A percentile compares a stretch with the other conserved stretches of the same genome.
These are phyloP conservation scores for Galaxea fascicularis DNA, from an alignment of 92 coral and sea anemone genomes.

Conservation along the genomic window DNA sequence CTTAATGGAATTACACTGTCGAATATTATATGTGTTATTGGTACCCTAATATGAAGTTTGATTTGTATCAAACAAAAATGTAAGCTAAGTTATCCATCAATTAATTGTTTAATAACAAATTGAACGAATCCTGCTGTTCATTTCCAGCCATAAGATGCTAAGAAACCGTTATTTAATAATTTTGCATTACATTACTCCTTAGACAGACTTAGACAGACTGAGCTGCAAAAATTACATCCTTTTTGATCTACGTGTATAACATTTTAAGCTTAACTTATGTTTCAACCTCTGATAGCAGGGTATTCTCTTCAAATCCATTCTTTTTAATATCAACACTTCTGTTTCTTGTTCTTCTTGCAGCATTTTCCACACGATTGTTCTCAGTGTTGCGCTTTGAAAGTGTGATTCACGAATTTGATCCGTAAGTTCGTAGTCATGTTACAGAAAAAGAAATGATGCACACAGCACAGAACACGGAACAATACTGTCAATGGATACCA, in stretches of 20 bases:
- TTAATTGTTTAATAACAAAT: not conserved
- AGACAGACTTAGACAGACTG: not conserved
- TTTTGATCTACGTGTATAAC: not conserved
- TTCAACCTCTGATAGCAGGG: too few relatives aligned
- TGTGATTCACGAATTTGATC: constrained; percentile 99
- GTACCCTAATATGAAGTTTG: not conserved
- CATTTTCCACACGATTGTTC: constrained; percentile 94
- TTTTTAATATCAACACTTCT: not conserved
- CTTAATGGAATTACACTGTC: not conserved
- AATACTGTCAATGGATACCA: not conserved
- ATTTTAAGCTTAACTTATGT: too few relatives aligned
- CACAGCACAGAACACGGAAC: not conserved
- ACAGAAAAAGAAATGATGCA: not conserved
- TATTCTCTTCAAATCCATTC: not conserved
- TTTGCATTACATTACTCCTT: too few relatives aligned
- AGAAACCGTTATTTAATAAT: too few relatives aligned
- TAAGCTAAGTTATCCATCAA: not conserved
- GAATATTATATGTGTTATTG: not conserved
- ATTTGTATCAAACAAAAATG: not conserved
- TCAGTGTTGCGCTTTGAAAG: constrained; percentile 98
- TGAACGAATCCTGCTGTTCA: not conserved
- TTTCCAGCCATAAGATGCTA: not conserved
- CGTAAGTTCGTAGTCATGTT: constrained; percentile 78
- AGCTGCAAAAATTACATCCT: not conserved
- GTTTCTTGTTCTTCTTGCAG: constrained; percentile 56